phyloP scores from a whole-genome alignment of 2,797 vertebrate species.

The Poecilia velifera region DNA sequence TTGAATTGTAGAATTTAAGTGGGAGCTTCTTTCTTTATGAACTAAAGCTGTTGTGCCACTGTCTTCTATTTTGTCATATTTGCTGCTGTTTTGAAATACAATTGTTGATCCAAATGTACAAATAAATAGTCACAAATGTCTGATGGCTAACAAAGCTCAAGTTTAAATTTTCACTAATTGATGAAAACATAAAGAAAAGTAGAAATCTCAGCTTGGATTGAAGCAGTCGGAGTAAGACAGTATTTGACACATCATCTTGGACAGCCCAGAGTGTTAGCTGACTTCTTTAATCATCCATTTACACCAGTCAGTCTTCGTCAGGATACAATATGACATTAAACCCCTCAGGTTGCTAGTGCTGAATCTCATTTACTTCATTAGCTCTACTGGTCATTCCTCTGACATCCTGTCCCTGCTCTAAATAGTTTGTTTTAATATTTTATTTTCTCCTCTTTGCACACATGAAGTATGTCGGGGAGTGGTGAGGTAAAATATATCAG shows the following conservation, averaged over 20 bases:
- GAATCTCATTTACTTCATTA: background rate
- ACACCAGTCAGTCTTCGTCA: background rate
- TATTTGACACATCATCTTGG: background rate
- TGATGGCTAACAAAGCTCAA: background rate
- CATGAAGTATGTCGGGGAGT: background rate
- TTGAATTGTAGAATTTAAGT: background rate
- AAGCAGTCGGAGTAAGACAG: background rate
- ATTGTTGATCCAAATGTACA: background rate
- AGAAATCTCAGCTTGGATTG: background rate
- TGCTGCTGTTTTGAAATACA: no score
- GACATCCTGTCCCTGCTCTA: background rate
- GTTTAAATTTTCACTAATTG: background rate
- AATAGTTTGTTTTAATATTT: background rate
- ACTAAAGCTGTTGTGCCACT: no score
- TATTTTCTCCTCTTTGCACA: background rate
- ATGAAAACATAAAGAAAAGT: background rate
- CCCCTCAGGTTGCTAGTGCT: background rate
- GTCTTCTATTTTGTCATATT: no score
- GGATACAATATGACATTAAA: background rate
- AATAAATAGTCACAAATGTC: background rate
- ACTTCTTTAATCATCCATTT: background rate
- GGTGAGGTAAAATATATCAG: background rate
- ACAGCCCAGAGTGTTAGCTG: background rate
- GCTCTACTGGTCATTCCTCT: background rate
- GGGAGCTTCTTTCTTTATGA: no score